Conservation (phyloP, 2,888 invertebrate genomes). For the Orchestes rusci region DNA sequence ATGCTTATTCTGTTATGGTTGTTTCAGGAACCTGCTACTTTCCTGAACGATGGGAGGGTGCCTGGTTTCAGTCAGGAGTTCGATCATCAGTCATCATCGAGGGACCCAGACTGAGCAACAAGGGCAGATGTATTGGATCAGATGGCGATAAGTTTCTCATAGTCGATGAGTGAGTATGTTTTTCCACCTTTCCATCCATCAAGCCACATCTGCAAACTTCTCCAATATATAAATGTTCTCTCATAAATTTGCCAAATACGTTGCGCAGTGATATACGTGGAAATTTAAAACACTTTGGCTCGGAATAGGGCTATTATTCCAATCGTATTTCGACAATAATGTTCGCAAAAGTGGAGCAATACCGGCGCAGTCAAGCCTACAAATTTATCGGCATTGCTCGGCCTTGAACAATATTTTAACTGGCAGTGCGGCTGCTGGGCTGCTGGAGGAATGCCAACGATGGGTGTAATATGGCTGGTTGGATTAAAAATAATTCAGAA, state of each 20-base stretch:
- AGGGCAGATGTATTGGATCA: slow-evolving; percentile 74
- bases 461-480: too few species aligned
- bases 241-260: too few species aligned
- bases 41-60: slow-evolving; percentile 78
- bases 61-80: slow-evolving; percentile 87
- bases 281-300: slow-evolving; percentile 14
- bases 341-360: slow-evolving; percentile 13
- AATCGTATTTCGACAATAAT: slow-evolving; percentile 16
- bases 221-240: too few species aligned
- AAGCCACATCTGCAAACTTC: too few species aligned
- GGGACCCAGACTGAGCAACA: slow-evolving; percentile 73
- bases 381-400: slow-evolving; percentile 10
- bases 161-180: slow-evolving; percentile 74
- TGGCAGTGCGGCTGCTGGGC: too few species aligned
- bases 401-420: slow-evolving; percentile 14
- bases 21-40: slow-evolving; percentile 65
- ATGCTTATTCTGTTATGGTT: too few species aligned
- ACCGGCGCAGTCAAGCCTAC: slow-evolving; percentile 13
- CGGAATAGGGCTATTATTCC: slow-evolving; percentile 11
- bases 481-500: too few species aligned
- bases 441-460: too few species aligned
- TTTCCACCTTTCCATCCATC: slow-evolving; percentile 3
- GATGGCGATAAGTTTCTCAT: slow-evolving; percentile 85
- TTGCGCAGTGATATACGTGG: slow-evolving; percentile 3
- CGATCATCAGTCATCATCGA: slow-evolving; percentile 79